Percentiles rank a stretch among this genome's conserved stretches.
These are phyloP conservation scores for Hepsetus odoe DNA, from an alignment of 2,113 vertebrate genomes.

Conservation along the genomic window DNA sequence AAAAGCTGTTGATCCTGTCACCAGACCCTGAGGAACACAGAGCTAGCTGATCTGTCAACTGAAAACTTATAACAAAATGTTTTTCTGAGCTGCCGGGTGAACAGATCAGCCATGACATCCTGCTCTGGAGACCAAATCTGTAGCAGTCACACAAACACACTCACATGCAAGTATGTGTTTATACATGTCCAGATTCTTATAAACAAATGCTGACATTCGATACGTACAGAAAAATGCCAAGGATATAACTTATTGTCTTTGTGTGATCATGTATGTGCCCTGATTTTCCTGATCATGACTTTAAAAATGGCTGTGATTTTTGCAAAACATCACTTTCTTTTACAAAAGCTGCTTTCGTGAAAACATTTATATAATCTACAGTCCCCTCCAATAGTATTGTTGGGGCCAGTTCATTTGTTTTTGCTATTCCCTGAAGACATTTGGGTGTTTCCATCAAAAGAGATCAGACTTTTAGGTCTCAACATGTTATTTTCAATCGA, in stretches of 20 bases:
- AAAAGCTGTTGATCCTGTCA: neutral
- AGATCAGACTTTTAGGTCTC: no score
- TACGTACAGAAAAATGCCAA: neutral
- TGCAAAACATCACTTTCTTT: no score
- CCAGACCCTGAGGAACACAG: neutral
- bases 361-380: no score
- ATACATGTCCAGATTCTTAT: neutral
- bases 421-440: no score
- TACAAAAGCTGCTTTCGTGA: no score
- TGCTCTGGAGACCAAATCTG: neutral
- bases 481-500: no score
- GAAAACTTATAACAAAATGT: neutral
- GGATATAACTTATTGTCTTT: neutral
- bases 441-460: no score
- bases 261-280: no score
- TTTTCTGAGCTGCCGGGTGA: neutral
- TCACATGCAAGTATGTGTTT: neutral
- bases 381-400: no score
- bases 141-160: neutral
- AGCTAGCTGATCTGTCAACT: neutral
- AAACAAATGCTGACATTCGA: neutral
- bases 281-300: no score
- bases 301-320: no score
- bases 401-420: no score
- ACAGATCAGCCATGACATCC: slow-evolving; percentile 7